Evolutionary conservation across 2,888 invertebrate species (phyloP).

Genomic region (Tanypteryx hageni): DNA sequence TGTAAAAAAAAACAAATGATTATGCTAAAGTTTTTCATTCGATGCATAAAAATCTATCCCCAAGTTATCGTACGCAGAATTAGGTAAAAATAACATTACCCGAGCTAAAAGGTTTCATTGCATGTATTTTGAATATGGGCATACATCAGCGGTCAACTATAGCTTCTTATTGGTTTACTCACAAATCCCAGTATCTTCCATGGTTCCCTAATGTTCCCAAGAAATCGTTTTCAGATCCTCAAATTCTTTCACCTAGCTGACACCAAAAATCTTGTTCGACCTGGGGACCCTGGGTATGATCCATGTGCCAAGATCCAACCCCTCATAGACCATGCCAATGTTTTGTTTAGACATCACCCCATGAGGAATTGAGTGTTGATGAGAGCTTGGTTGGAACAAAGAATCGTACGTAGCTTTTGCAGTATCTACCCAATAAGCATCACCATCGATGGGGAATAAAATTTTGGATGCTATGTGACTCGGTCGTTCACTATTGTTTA

Average conservation of each 20-base stretch:
- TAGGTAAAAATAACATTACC: neutral
- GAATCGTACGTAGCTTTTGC: neutral
- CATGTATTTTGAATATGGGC: neutral
- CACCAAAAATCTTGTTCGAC: neutral
- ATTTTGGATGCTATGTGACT: constrained; percentile 1
- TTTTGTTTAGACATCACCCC: neutral
- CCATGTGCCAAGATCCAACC: neutral
- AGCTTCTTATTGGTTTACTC: neutral
- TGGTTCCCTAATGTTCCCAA: constrained; percentile 67
- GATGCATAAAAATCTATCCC: neutral
- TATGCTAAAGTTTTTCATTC: neutral
- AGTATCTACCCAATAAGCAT: neutral
- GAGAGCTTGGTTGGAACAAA: constrained; percentile 27
- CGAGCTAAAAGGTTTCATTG: neutral
- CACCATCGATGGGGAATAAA: constrained; percentile 15
- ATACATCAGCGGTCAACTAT: neutral
- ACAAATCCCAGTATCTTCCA: constrained; percentile 56
- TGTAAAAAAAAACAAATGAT: neutral
- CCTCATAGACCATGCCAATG: neutral
- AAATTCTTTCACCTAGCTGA: neutral
- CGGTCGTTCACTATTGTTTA: neutral
- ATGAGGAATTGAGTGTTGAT: neutral
- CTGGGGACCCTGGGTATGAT: constrained; percentile 9
- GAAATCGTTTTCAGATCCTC: constrained; percentile 13
- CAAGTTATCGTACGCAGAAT: neutral